Percentiles rank a stretch among this genome's conserved stretches.
Conservation (phyloP, 2,113 vertebrate species). For the Paradisaea rubra region DNA sequence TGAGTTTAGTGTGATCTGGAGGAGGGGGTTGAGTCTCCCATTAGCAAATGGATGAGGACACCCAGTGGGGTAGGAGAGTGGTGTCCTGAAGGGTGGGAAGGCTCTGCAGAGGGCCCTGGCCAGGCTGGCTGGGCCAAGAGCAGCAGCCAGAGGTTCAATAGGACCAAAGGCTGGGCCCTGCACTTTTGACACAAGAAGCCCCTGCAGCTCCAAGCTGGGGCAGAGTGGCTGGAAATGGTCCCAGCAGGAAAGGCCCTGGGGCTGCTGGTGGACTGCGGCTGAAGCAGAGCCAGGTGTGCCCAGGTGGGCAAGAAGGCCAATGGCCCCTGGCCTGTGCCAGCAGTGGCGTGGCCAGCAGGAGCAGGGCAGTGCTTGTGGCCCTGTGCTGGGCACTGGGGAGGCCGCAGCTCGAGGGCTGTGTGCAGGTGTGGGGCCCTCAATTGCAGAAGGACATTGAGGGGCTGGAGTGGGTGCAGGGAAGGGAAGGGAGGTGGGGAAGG, state of each 20-base stretch:
- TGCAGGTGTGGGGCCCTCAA: neutral
- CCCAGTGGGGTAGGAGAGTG: fast-evolving
- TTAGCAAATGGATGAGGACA: neutral
- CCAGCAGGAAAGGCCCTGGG: neutral
- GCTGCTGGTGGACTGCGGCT: too few species aligned
- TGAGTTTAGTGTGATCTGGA: neutral
- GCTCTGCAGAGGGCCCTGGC: neutral
- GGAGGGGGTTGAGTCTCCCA: neutral
- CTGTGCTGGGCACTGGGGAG: neutral
- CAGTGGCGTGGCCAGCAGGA: neutral
- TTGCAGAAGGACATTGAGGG: too few species aligned
- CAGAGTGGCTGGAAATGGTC: neutral
- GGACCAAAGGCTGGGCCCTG: too few species aligned
- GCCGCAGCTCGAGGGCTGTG: neutral
- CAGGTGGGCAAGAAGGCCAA: neutral
- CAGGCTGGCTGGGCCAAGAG: neutral
- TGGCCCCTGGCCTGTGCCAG: neutral
- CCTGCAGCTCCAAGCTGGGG: neutral
- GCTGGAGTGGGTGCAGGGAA: fast-evolving
- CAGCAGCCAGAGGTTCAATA: fast-evolving
- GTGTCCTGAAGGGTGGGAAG: too few species aligned
- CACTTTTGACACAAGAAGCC: neutral
- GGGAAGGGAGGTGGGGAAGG: neutral
- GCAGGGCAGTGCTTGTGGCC: neutral
- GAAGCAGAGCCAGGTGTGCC: neutral